phyloP scores from a whole-genome alignment of 2,113 vertebrate species.

The Mionectes macconnelli region DNA sequence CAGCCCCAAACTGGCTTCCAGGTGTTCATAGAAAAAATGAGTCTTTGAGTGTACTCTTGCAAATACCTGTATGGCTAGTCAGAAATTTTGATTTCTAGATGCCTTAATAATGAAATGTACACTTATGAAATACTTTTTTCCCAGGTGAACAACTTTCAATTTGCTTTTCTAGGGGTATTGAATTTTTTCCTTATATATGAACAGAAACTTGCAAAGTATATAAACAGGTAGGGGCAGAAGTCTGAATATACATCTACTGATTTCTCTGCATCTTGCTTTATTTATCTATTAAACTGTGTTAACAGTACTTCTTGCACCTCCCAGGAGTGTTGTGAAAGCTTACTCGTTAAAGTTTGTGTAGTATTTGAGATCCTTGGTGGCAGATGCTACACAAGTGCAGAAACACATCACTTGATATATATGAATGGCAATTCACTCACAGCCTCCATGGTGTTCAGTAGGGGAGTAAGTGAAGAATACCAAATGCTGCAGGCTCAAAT shows the following conservation, averaged over 20 bases:
- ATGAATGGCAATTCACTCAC: slow-evolving; percentile 1
- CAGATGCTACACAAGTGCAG: background rate
- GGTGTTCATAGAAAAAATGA: background rate
- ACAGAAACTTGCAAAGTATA: background rate
- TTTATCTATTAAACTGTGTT: background rate
- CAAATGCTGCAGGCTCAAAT: slow-evolving; percentile 13
- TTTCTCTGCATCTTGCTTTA: background rate
- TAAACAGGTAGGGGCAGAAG: background rate
- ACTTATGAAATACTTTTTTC: background rate
- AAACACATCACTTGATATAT: background rate
- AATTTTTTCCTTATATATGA: background rate
- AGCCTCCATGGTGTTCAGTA: background rate
- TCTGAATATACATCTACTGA: background rate
- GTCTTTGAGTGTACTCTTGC: background rate
- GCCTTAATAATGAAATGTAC: background rate
- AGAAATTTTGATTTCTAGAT: background rate
- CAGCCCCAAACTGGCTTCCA: background rate
- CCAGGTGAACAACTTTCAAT: background rate
- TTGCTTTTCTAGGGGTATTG: background rate
- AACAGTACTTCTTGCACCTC: background rate
- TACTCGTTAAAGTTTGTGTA: background rate
- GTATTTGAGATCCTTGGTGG: background rate
- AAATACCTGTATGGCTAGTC: background rate
- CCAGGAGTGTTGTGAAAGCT: background rate
- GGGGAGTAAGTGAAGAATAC: slow-evolving; percentile 17